Evolutionary conservation across 2,888 invertebrate genomes (phyloP), one percentile per base, ranked within the genome.

Genomic region (Polymixis flavicincta): DNA sequence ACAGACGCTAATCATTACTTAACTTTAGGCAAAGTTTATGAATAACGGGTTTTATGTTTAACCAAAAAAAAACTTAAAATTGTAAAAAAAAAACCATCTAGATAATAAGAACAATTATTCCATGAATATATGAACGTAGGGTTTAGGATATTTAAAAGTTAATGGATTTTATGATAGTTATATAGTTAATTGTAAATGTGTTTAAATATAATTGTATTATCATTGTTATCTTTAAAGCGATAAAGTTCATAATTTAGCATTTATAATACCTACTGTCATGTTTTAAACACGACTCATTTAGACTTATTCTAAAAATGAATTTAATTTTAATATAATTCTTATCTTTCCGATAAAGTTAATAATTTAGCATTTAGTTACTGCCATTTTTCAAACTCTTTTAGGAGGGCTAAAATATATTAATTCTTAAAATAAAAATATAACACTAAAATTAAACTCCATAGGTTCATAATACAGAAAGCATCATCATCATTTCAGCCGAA

Each of bases 181-280:
- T n/a, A n/a, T 28, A 69, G 25, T 37, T 52, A 2, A n/a, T 61
- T 22, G 14, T 17, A n/a, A 11, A 17, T n/a, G 9, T 50, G 7
- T 69, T 19, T 70, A 17, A 67, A 25, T 70, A 71, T 37, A 70
- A 13, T 22, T 54, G 54, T 32, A 48, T 28, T 25, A 19, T 13
- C 13, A 25, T 64, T 48, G 13, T 4, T 22, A 71, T 19, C 42
- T 45, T 19, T 32, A 54, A 19, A 25, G n/a, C 13, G n/a, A 54
- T 19, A 32, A 8, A 22, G 19, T 54, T n/a, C 5, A 1, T 28
- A 71, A 22, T 54, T 22, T 17, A 22, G 11, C 48, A 32, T 50
- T 14, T 37, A 68, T 7, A n/a, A 32, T 45, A 19, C 42, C 42
- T 9, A 42, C 42, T 42, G 42, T 42, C 32, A 32, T 32, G 32